Evolutionary conservation across 2,888 invertebrate genomes (phyloP).

Genomic region (Anthoptus insignis): DNA sequence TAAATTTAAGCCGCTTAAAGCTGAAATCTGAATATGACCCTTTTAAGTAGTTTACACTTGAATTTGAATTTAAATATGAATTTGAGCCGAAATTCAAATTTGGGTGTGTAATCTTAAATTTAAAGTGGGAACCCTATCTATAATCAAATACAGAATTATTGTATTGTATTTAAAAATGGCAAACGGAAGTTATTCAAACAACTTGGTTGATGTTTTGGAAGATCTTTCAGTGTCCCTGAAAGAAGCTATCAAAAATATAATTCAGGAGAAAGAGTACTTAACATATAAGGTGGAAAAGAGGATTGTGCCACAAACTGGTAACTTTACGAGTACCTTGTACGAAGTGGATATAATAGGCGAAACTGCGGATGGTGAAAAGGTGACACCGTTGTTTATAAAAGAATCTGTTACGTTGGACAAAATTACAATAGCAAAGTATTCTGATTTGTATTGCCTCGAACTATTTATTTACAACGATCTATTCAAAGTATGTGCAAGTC

Average conservation of each 20-base stretch:
- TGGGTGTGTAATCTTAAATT: too few species aligned
- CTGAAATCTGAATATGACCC: too few species aligned
- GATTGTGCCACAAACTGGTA: slow-evolving; percentile 55
- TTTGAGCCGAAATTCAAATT: too few species aligned
- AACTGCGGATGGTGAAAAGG: slow-evolving; percentile 55
- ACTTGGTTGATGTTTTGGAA: neutral
- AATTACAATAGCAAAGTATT: slow-evolving; percentile 49
- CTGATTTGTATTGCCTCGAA: slow-evolving; percentile 55
- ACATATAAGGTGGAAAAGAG: slow-evolving; percentile 49
- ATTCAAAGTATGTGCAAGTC: slow-evolving; percentile 44
- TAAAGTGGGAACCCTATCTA: too few species aligned
- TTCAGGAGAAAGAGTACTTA: slow-evolving; percentile 51
- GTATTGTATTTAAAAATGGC: neutral
- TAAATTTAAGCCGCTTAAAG: too few species aligned
- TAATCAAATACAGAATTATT: too few species aligned
- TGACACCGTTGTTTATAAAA: slow-evolving; percentile 63
- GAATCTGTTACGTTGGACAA: slow-evolving; percentile 48
- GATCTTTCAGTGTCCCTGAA: slow-evolving; percentile 45
- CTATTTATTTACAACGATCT: slow-evolving; percentile 57
- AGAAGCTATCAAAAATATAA: slow-evolving; percentile 49
- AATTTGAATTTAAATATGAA: too few species aligned
- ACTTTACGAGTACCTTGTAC: slow-evolving; percentile 58
- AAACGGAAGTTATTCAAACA: neutral
- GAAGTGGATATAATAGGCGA: slow-evolving; percentile 61
- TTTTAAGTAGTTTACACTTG: too few species aligned